phyloP scores from a whole-genome alignment of 92 coral and sea anemone genomes.

The Epizoanthus scotinus region DNA sequence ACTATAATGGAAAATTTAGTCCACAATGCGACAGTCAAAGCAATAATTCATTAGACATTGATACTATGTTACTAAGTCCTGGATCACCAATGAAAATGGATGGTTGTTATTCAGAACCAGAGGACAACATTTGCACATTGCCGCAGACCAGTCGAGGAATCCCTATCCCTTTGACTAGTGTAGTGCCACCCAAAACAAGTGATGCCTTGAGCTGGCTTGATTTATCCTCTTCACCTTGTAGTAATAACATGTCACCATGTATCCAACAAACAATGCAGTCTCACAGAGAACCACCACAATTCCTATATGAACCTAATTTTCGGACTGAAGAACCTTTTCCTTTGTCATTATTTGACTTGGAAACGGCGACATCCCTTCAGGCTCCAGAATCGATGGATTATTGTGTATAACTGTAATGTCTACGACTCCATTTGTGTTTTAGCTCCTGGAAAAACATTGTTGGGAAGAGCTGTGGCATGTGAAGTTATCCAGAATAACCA shows the following conservation, averaged over 20 bases:
- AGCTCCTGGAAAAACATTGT: too few relatives aligned
- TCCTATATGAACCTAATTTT: conserved; percentile 70
- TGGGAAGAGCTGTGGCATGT: too few relatives aligned
- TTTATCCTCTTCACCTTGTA: conserved; percentile 61
- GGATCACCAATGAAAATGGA: conserved; percentile 94
- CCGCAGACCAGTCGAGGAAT: conserved; percentile 60
- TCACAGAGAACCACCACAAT: conserved; percentile 69
- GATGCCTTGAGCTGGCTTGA: conserved; percentile 79
- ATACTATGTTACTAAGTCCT: conserved; percentile 75
- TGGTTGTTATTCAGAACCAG: conserved; percentile 60
- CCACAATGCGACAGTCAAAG: conserved; percentile 66
- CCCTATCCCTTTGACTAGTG: conserved; percentile 66
- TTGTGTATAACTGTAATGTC: conserved; percentile 54
- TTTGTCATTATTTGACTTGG: conserved; percentile 82
- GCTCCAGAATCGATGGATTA: conserved; percentile 88
- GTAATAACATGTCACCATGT: conserved; percentile 61
- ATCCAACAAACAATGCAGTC: conserved; percentile 47
- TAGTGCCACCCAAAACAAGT: conserved; percentile 46
- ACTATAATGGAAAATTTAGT: conserved; percentile 55
- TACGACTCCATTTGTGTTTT: too few relatives aligned
- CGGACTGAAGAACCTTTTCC: conserved; percentile 71
- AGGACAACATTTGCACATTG: conserved; percentile 50
- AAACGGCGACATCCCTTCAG: conserved; percentile 59
- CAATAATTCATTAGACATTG: conserved; percentile 75
- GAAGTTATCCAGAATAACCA: too few relatives aligned